Evolutionary conservation across 2,888 invertebrate genomes (phyloP).

Genomic region (Cerastoderma edule): DNA sequence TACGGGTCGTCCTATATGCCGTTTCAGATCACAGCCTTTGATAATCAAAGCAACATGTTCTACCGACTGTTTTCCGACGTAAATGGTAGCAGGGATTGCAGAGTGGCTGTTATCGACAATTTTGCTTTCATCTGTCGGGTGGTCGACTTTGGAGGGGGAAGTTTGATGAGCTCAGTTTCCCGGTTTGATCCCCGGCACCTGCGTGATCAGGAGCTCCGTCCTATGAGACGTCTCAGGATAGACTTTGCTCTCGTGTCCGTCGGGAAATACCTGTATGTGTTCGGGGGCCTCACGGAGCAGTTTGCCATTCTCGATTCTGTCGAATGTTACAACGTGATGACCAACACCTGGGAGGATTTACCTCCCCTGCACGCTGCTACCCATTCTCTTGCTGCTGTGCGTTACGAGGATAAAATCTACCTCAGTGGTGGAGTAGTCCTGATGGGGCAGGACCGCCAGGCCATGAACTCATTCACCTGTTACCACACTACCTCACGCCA

Average conservation of each 20-base stretch:
- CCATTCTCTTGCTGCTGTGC: conserved; percentile 79
- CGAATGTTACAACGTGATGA: conserved; percentile 79
- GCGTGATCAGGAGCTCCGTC: conserved; percentile 78
- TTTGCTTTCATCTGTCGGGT: conserved; percentile 82
- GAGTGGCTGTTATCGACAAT: conserved; percentile 80
- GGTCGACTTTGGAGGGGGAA: conserved; percentile 83
- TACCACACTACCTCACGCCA: conserved; percentile 74
- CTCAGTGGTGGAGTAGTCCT: conserved; percentile 81
- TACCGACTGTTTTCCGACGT: conserved; percentile 80
- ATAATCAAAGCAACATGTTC: conserved; percentile 72
- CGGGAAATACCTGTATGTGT: conserved; percentile 76
- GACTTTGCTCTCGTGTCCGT: conserved; percentile 81
- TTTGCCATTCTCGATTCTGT: conserved; percentile 81
- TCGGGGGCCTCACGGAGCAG: conserved; percentile 81
- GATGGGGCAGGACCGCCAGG: conserved; percentile 77
- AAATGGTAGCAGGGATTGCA: conserved; percentile 81
- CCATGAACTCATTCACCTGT: conserved; percentile 76
- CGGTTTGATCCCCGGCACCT: conserved; percentile 82
- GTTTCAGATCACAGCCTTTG: conserved; percentile 82
- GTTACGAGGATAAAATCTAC: conserved; percentile 76
- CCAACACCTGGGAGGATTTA: conserved; percentile 81
- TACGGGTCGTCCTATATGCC: conserved; percentile 81
- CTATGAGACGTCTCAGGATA: conserved; percentile 78
- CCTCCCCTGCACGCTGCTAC: conserved; percentile 77
- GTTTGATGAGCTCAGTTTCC: conserved; percentile 81